Percentiles rank a stretch among this genome's conserved stretches.
Conservation (phyloP, 2,888 invertebrate genomes). For the Chrysotoxum bicinctum region DNA sequence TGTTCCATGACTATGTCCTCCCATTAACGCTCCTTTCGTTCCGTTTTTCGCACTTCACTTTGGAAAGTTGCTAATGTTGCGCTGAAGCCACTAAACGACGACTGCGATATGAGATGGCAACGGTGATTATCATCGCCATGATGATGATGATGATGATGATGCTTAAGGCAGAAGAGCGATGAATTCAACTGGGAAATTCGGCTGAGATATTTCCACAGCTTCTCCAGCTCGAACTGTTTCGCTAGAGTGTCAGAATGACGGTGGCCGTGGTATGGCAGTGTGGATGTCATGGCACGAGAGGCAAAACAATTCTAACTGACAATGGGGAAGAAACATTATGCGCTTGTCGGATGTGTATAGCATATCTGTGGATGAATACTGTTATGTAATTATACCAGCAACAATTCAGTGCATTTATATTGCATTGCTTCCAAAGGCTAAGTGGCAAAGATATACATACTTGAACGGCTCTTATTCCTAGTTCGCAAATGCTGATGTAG, state of each 20-base stretch:
- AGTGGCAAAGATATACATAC: constrained; percentile 32
- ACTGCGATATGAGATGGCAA: constrained; percentile 11
- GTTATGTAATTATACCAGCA: constrained; percentile 62
- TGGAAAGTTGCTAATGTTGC: constrained; percentile 60
- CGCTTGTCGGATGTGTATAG: constrained; percentile 21
- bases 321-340: constrained; percentile 35
- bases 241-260: neutral
- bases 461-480: constrained; percentile 24
- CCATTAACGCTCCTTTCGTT: constrained; percentile 53
- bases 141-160: constrained; percentile 31
- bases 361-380: constrained; percentile 32
- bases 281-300: neutral
- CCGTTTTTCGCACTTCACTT: constrained; percentile 56
- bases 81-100: constrained; percentile 19
- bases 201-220: constrained; percentile 76
- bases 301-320: constrained; percentile 11
- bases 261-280: neutral
- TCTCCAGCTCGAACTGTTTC: neutral
- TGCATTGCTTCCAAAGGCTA: constrained; percentile 37
- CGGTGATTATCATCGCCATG: constrained; percentile 20
- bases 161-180: constrained; percentile 22
- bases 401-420: constrained; percentile 45
- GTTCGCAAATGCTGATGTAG: constrained; percentile 8
- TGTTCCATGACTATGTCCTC: constrained; percentile 32
- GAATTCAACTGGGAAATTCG: constrained; percentile 78